These are phyloP conservation scores for Bujurquina vittata DNA, from an alignment of 2,113 vertebrate species.

Conservation along the genomic window DNA sequence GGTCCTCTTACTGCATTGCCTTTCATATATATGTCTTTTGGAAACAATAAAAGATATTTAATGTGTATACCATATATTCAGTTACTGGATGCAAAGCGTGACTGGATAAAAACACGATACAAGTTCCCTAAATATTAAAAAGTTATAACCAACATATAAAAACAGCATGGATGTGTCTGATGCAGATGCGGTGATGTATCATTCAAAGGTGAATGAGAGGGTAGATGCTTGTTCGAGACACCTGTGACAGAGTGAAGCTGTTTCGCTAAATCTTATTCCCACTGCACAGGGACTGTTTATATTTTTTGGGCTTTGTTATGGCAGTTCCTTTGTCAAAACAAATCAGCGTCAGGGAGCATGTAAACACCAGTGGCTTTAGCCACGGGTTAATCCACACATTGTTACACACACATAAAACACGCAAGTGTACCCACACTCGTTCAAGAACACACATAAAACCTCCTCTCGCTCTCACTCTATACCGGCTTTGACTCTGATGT, in stretches of 20 bases:
- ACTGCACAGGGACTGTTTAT: slow-evolving; percentile 48
- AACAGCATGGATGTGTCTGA: slow-evolving; percentile 9
- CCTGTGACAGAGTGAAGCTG: slow-evolving; percentile 44
- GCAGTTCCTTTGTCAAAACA: slow-evolving; percentile 68
- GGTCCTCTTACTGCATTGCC: slow-evolving; percentile 9
- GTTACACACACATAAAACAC: background rate
- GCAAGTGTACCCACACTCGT: background rate
- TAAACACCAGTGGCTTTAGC: slow-evolving; percentile 58
- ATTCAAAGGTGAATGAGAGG: slow-evolving; percentile 32
- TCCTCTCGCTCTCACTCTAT: background rate
- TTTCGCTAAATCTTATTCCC: slow-evolving; percentile 56
- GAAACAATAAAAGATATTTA: slow-evolving; percentile 29
- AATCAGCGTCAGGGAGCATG: slow-evolving; percentile 61
- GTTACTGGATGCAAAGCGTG: background rate
- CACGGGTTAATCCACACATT: slow-evolving; percentile 59
- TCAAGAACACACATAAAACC: background rate
- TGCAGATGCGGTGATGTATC: slow-evolving; percentile 13
- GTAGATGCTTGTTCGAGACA: slow-evolving; percentile 34
- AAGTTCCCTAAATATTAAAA: slow-evolving; percentile 41
- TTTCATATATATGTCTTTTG: slow-evolving; percentile 38
- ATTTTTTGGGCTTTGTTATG: slow-evolving; percentile 68
- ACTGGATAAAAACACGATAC: slow-evolving; percentile 26
- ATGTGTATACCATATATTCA: slow-evolving; percentile 42
- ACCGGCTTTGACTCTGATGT: background rate
- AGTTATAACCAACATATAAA: slow-evolving; percentile 35